A percentile compares a stretch with the other conserved stretches of the same genome.
Evolutionary conservation across 2,888 invertebrate genomes (phyloP).

Genomic region (Phyto melanocephala): DNA sequence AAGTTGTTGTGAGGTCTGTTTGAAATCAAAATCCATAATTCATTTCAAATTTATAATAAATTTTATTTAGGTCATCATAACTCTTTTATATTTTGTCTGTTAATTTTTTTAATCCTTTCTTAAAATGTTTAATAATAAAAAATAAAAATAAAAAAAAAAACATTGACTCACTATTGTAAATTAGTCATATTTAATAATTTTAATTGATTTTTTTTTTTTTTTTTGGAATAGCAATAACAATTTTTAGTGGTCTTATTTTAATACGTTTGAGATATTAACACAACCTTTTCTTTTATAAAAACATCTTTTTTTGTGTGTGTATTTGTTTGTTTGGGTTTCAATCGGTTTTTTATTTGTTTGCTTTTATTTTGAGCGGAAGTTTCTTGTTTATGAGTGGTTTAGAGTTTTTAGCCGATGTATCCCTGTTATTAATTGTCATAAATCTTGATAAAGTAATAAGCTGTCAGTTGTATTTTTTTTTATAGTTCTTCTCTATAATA

Average conservation of each 20-base stretch:
- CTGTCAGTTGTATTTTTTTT: conserved; percentile 60
- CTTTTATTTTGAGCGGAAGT: conserved; percentile 44
- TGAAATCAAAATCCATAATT: not conserved
- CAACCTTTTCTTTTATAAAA: conserved; percentile 6
- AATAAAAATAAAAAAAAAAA: not conserved
- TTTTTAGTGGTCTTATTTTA: conserved; percentile 1
- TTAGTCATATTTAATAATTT: conserved; percentile 46
- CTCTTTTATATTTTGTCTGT: not conserved
- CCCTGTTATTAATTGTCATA: conserved; percentile 79
- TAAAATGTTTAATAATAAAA: not conserved
- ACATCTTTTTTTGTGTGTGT: conserved; percentile 16
- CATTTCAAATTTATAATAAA: conserved; percentile 2
- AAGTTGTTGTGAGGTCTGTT: conserved; percentile 14
- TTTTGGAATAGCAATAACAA: not conserved
- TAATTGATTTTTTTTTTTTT: conserved; percentile 30
- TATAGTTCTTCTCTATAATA: not conserved
- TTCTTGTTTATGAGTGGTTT: conserved; percentile 54
- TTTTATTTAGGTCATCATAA: conserved; percentile 46
- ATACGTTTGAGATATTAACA: conserved; percentile 12
- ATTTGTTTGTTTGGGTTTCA: conserved; percentile 16
- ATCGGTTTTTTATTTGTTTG: conserved; percentile 13
- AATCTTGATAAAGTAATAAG: conserved; percentile 77
- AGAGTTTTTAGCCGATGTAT: conserved; percentile 46
- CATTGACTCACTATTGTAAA: not conserved
- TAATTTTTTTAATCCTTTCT: conserved; percentile 24